These are phyloP conservation scores for Drosophila kikkawai DNA, from an alignment of 1,140 invertebrate species.

Conservation along the genomic window DNA sequence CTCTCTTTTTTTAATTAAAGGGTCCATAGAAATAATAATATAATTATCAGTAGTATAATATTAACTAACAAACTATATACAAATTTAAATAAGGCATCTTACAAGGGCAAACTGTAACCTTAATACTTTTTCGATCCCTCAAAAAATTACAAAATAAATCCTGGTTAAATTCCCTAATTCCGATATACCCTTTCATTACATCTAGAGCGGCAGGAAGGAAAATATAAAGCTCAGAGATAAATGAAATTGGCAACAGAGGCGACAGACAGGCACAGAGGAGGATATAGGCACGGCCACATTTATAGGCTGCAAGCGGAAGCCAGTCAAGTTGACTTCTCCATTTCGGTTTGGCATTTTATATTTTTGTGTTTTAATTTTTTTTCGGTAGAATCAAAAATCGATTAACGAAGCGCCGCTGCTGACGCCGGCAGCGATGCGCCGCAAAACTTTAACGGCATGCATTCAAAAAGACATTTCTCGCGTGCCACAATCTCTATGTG, in stretches of 20 bases:
- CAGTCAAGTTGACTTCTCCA: constrained; percentile 62
- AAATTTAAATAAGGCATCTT: no score
- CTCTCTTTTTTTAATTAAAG: no score
- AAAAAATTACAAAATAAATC: background rate
- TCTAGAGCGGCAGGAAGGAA: constrained; percentile 33
- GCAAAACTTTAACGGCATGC: constrained; percentile 61
- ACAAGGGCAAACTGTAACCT: background rate
- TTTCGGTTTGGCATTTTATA: constrained; percentile 15
- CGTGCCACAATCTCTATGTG: constrained; percentile 42
- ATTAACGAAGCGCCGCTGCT: constrained; percentile 66
- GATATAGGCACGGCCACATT: constrained; percentile 36
- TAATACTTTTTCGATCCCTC: background rate
- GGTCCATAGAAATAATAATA: background rate
- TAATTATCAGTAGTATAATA: background rate
- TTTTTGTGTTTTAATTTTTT: constrained; percentile 42
- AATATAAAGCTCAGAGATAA: constrained; percentile 76
- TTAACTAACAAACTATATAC: no score
- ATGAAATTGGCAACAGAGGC: constrained; percentile 77
- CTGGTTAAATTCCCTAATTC: background rate
- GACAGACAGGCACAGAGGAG: constrained; percentile 37
- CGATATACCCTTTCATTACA: constrained; percentile 18
- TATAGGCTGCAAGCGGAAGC: constrained; percentile 27
- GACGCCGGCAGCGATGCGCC: constrained; percentile 45
- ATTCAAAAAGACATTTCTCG: constrained; percentile 71
- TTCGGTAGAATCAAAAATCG: constrained; percentile 70